Evolutionary conservation across 2,888 invertebrate genomes (phyloP).

Genomic region (Argynnis bischoffii): DNA sequence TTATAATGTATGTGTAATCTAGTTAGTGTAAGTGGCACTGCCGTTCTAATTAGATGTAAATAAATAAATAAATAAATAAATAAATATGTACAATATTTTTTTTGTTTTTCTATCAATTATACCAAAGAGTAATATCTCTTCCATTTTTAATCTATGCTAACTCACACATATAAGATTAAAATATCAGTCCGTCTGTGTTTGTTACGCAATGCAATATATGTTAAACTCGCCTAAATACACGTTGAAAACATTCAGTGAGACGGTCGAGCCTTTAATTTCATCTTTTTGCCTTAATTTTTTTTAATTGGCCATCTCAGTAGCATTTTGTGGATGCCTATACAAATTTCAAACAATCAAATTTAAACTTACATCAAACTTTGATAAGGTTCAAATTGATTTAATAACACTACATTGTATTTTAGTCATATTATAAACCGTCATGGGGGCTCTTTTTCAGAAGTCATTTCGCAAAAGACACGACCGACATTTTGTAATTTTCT

Average conservation of each 20-base stretch:
- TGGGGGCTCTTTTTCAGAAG: conserved; percentile 41
- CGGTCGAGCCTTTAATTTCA: conserved; percentile 39
- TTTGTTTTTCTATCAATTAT: not conserved
- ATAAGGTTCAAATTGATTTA: conserved; percentile 9
- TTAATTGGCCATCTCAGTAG: conserved; percentile 50
- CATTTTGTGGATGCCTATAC: conserved; percentile 44
- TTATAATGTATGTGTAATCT: no score
- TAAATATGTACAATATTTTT: not conserved
- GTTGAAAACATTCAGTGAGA: conserved; percentile 43
- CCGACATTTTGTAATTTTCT: conserved; percentile 46
- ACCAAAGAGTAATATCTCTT: not conserved
- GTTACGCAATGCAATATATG: conserved; percentile 56
- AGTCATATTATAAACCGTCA: conserved; percentile 42
- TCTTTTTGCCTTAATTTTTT: conserved; percentile 48
- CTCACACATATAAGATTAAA: conserved; percentile 43
- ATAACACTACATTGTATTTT: conserved; percentile 21
- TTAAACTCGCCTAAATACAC: conserved; percentile 58
- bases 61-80: no score
- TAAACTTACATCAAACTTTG: not conserved
- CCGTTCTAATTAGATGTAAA: no score
- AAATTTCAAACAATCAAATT: conserved; percentile 7
- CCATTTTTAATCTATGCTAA: conserved; percentile 31
- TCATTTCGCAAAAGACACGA: conserved; percentile 52
- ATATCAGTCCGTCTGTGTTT: conserved; percentile 46
- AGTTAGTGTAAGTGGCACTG: no score